Evolutionary conservation across 2,797 vertebrate species (phyloP).

Genomic region (Gymnopithys bicolor): DNA sequence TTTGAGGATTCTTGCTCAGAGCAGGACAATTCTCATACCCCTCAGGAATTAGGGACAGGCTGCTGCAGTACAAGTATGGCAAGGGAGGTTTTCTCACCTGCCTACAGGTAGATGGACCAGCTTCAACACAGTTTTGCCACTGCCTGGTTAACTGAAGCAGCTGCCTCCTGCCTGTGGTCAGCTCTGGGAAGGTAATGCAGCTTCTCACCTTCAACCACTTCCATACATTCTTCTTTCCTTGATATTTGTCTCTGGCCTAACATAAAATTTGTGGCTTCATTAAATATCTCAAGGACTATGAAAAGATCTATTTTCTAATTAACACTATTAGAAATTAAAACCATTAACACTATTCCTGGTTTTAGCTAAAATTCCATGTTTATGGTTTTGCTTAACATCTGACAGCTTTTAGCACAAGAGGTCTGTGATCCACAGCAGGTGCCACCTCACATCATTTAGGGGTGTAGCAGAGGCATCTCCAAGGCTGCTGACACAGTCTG

Average conservation of each 20-base stretch:
- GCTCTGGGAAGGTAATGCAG: neutral
- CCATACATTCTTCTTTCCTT: neutral
- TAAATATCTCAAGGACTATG: neutral
- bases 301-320: neutral
- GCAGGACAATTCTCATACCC: neutral
- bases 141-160: neutral
- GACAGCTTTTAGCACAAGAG: neutral
- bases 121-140: neutral
- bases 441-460: neutral
- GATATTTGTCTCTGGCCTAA: neutral
- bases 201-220: neutral
- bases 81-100: neutral
- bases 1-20: neutral
- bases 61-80: neutral
- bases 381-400: neutral
- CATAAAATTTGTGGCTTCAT: neutral
- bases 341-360: neutral
- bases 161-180: neutral
- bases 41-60: neutral
- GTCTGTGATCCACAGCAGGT: neutral
- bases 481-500: neutral
- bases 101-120: neutral
- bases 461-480: neutral
- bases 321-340: neutral
- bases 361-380: neutral